A percentile compares a stretch with the other conserved stretches of the same genome.
phyloP scores from a whole-genome alignment of 2,888 invertebrate genomes.

The Pediacus dermestoides region DNA sequence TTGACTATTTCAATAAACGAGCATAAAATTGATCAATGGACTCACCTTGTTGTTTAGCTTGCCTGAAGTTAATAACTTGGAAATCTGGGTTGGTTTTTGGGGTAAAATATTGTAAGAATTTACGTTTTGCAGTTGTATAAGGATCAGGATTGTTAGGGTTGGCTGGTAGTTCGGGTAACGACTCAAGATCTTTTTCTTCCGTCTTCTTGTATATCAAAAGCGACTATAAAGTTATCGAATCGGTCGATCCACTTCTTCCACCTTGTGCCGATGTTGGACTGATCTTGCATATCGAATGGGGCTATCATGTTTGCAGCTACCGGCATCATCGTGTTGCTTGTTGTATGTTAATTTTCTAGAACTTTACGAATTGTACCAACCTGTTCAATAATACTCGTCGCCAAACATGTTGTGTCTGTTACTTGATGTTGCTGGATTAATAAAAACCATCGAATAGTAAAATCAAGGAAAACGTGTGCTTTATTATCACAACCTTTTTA shows the following conservation, averaged over 20 bases:
- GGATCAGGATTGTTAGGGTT: no score
- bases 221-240: conserved; percentile 4
- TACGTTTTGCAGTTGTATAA: neutral
- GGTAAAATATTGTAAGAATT: neutral
- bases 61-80: conserved; percentile 3
- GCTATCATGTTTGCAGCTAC: no score
- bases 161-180: conserved; percentile 1
- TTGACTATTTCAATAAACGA: conserved; percentile 1
- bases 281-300: no score
- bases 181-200: neutral
- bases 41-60: neutral
- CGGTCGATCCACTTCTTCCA: conserved; percentile 5
- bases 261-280: neutral
- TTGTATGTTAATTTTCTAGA: no score
- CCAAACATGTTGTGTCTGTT: no score
- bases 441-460: no score
- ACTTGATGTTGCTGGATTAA: no score
- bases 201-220: neutral
- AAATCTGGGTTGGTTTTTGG: conserved; percentile 3
- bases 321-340: no score
- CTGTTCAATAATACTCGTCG: no score
- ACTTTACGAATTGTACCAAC: no score
- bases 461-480: no score
- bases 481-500: no score
- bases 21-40: conserved; percentile 4